phyloP scores from a whole-genome alignment of 2,797 vertebrate genomes.

The Hydrocynus forskahlii region DNA sequence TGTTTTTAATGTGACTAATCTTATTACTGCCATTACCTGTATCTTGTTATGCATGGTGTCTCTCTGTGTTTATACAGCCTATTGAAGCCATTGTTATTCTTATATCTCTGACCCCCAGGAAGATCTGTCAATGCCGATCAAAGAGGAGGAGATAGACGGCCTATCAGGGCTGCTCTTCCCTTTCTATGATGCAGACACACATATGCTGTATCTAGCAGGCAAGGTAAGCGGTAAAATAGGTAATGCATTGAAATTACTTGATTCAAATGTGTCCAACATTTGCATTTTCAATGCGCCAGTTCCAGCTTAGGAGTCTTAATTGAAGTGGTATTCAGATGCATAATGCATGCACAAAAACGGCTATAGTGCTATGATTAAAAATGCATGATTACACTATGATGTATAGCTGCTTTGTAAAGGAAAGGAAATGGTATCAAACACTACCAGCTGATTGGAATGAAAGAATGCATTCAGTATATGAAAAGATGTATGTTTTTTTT shows the following conservation, averaged over 20 bases:
- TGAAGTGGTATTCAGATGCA: background rate
- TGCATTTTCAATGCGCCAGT: background rate
- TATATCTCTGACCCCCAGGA: constrained; percentile 78
- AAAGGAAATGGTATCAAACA: background rate
- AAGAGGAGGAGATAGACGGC: constrained; percentile 95
- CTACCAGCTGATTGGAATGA: constrained; percentile 16
- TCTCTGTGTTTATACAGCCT: background rate
- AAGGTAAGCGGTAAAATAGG: constrained; percentile 79
- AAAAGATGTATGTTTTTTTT: background rate
- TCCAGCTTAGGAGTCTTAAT: background rate
- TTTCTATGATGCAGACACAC: constrained; percentile 95
- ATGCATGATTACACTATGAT: background rate
- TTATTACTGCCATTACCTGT: background rate
- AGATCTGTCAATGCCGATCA: constrained; percentile 91
- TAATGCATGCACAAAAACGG: background rate
- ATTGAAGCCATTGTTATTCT: background rate
- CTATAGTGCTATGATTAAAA: background rate
- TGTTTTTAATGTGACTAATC: background rate
- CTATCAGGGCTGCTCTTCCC: constrained; percentile 96
- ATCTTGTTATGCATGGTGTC: background rate
- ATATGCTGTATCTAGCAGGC: constrained; percentile 97
- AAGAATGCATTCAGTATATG: constrained; percentile 1
- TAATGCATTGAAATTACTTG: background rate
- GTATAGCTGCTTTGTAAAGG: constrained; percentile 5
- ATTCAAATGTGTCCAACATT: background rate